A percentile compares a stretch with the other conserved stretches of the same genome.
Conservation (phyloP, 2,797 vertebrate species). For the Melanotaenia nigrans region DNA sequence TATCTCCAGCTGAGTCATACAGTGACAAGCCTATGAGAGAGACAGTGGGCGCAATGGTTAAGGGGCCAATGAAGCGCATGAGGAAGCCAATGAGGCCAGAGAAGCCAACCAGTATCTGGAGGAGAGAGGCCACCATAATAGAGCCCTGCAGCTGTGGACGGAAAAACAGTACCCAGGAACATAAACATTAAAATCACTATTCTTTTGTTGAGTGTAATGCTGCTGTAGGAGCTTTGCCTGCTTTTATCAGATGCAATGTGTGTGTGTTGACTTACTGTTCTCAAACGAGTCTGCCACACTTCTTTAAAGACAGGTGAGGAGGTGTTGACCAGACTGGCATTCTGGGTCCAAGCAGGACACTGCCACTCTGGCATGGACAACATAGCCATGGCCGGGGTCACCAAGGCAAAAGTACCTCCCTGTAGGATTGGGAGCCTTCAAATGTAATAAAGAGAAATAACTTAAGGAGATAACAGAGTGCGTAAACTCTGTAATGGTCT, state of each 20-base stretch:
- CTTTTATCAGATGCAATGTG: neutral
- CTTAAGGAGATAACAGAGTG: too few species aligned
- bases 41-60: constrained; percentile 94
- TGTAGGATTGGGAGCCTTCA: constrained; percentile 93
- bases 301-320: constrained; percentile 87
- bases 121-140: constrained; percentile 91
- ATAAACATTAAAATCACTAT: constrained; percentile 1
- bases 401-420: constrained; percentile 90
- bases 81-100: constrained; percentile 92
- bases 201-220: constrained; percentile 7
- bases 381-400: constrained; percentile 90
- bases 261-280: constrained; percentile 80
- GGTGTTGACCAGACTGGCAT: constrained; percentile 86
- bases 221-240: neutral
- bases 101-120: constrained; percentile 93
- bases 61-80: constrained; percentile 92
- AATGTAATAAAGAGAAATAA: neutral
- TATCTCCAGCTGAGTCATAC: constrained; percentile 84
- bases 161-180: constrained; percentile 2
- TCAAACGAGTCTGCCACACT: constrained; percentile 91
- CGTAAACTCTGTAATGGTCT: too few species aligned
- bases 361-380: constrained; percentile 88
- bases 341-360: constrained; percentile 92
- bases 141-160: constrained; percentile 90
- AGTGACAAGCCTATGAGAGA: constrained; percentile 90